A percentile compares a stretch with the other conserved stretches of the same genome.
Conservation (phyloP, 2,113 vertebrate genomes). For the Varanus komodoensis region DNA sequence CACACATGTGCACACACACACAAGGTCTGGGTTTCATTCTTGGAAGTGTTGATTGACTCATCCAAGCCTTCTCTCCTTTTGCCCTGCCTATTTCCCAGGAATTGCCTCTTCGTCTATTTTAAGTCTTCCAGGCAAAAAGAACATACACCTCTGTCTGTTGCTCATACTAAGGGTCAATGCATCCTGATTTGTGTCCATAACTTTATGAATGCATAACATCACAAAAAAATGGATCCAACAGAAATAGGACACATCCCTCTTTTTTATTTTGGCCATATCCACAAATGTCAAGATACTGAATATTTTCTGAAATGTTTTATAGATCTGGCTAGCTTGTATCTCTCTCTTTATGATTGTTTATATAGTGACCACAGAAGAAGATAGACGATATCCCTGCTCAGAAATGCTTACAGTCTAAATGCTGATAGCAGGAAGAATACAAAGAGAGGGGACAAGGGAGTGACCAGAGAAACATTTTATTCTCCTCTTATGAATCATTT, state of each 20-base stretch:
- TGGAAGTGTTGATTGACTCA: neutral
- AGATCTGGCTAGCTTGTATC: conserved; percentile 36
- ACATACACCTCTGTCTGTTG: neutral
- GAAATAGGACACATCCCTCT: neutral
- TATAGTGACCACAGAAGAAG: neutral
- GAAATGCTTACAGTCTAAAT: neutral
- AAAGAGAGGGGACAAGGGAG: neutral
- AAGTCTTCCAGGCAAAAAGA: neutral
- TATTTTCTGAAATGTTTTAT: neutral
- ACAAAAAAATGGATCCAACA: neutral
- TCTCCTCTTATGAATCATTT: neutral
- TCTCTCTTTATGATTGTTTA: conserved; percentile 15
- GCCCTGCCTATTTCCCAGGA: neutral
- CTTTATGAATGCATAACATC: neutral
- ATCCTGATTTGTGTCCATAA: neutral
- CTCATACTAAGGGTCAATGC: neutral
- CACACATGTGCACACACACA: neutral
- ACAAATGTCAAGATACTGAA: neutral
- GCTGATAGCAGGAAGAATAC: neutral
- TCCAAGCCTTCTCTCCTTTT: neutral
- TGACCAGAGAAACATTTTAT: too few relatives aligned
- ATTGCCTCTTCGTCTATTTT: neutral
- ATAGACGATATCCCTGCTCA: neutral
- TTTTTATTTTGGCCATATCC: conserved; percentile 27
- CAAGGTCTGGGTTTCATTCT: neutral